A percentile compares a stretch with the other conserved stretches of the same genome.
phyloP scores from a whole-genome alignment of 1,140 invertebrate genomes.

The Elysia chlorotica region DNA sequence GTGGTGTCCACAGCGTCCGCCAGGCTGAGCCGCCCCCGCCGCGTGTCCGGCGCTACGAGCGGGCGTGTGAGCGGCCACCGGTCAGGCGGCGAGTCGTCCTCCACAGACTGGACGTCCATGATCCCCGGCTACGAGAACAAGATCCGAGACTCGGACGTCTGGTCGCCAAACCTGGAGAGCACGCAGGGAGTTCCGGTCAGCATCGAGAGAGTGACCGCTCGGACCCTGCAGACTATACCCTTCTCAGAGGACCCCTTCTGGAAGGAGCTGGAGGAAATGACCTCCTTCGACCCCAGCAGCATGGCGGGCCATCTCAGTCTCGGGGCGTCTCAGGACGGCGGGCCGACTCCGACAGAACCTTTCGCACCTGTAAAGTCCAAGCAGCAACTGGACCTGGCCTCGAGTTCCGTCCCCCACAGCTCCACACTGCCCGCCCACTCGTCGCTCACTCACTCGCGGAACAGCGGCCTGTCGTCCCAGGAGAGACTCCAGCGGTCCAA shows the following conservation, averaged over 20 bases:
- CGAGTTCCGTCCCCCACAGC: slow-evolving; percentile 23
- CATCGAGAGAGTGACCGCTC: slow-evolving; percentile 52
- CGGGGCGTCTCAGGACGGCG: background rate
- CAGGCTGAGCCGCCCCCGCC: slow-evolving; percentile 8
- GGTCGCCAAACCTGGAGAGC: slow-evolving; percentile 54
- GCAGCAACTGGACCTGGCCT: slow-evolving; percentile 14
- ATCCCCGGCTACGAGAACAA: slow-evolving; percentile 29
- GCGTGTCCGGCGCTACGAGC: slow-evolving; percentile 20
- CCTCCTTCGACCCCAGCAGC: slow-evolving; percentile 42
- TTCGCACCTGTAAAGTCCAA: slow-evolving; percentile 7
- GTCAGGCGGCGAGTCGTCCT: background rate
- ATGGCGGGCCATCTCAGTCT: slow-evolving; percentile 17
- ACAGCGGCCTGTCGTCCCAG: slow-evolving; percentile 2
- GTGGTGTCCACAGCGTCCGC: slow-evolving; percentile 27
- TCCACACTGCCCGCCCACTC: slow-evolving; percentile 30
- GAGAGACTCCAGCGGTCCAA: slow-evolving; percentile 33
- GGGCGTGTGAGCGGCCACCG: no score
- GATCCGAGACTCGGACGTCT: slow-evolving; percentile 43
- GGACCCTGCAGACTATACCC: slow-evolving; percentile 55
- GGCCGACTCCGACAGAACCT: no score
- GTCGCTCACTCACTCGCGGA: slow-evolving; percentile 24
- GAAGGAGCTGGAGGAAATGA: slow-evolving; percentile 57
- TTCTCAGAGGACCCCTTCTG: slow-evolving; percentile 56
- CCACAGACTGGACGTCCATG: slow-evolving; percentile 29
- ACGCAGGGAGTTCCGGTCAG: slow-evolving; percentile 46